These are phyloP conservation scores for Nemotelus nigrinus DNA, from an alignment of 2,888 invertebrate species.

Conservation along the genomic window DNA sequence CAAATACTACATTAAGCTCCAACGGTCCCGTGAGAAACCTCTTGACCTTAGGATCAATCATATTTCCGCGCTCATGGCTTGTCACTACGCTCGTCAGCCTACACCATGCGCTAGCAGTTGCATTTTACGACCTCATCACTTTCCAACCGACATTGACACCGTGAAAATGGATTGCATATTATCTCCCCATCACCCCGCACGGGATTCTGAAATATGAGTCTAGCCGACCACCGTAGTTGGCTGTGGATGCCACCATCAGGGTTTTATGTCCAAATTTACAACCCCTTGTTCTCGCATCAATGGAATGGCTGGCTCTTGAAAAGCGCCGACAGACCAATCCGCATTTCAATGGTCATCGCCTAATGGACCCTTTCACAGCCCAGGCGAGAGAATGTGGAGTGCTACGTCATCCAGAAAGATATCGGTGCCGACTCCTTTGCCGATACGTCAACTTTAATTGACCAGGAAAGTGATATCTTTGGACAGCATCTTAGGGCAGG, in stretches of 20 bases:
- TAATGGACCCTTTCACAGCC: conserved; percentile 35
- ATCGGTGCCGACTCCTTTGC: neutral
- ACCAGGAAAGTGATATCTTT: neutral
- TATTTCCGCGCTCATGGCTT: conserved; percentile 13
- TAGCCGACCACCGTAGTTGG: conserved; percentile 36
- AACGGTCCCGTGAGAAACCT: conserved; percentile 37
- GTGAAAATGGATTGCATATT: conserved; percentile 35
- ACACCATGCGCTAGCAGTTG: conserved; percentile 31
- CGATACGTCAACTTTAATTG: conserved; percentile 14
- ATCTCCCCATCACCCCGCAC: conserved; percentile 34
- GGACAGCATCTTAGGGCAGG: neutral
- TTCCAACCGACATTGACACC: conserved; percentile 31
- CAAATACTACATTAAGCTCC: neutral
- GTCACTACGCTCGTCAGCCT: neutral
- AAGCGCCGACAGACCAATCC: conserved; percentile 21
- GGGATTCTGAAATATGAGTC: conserved; percentile 14
- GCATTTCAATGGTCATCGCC: conserved; percentile 27
- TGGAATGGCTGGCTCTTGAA: conserved; percentile 13
- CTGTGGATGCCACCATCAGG: conserved; percentile 32
- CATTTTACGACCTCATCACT: conserved; percentile 40
- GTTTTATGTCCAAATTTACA: conserved; percentile 50
- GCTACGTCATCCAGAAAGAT: conserved; percentile 33
- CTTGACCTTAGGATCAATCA: conserved; percentile 38
- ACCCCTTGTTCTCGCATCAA: conserved; percentile 46
- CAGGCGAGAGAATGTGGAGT: neutral